Base-by-base conservation (phyloP, 2,797 vertebrate species). In the Trachurus trachurus region DNA sequence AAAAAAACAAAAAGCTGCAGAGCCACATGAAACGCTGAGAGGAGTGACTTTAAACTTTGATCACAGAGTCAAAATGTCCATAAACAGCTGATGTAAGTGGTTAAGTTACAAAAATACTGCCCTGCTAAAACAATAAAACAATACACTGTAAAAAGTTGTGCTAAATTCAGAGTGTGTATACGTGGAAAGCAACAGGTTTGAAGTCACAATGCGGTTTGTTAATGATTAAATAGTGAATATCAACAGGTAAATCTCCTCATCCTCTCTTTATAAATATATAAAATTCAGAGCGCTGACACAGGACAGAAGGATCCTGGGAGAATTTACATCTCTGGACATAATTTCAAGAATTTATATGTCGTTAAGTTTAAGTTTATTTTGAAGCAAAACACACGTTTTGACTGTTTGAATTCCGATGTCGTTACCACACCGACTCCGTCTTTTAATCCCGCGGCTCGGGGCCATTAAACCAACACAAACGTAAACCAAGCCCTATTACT, bases 401-500 rank as follows among this genome's bases (percentile, higher is more conserved):
- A 56, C 40, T 83, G 68, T 83, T 85, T 84, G 83, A 77, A 86
- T 86, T 81, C 80, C 76, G 11, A 79, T 70, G 45, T 5, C 65
- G 71, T 86, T 57, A 82, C 75, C 58, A 16, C 74, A 50, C 45
- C 0, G 52, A 40, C 19, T 54, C 16, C 12, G 73, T 53, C 74
- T 74, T 85, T 82, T 72, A 76, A 78, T 76, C 63, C 47, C 8
- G 2, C 70, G 65, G 84, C 88, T 84, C 39, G 2, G 64, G 64
- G 82, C 83, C 59, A 47, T 74, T 76, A 68, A 40, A 76, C 45
- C 29, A 68, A 59, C 54, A 63, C 71, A 21, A 64, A 75, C 63
- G 68, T 81, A 79, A 87, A 88, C 73, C 59, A 11, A 58, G 67
- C 10, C 10, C 74, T 77, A 75, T 73, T 59, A 72, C 84, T 87